Base-by-base conservation (phyloP, 2,113 vertebrate genomes). In the Cavia aperea region DNA sequence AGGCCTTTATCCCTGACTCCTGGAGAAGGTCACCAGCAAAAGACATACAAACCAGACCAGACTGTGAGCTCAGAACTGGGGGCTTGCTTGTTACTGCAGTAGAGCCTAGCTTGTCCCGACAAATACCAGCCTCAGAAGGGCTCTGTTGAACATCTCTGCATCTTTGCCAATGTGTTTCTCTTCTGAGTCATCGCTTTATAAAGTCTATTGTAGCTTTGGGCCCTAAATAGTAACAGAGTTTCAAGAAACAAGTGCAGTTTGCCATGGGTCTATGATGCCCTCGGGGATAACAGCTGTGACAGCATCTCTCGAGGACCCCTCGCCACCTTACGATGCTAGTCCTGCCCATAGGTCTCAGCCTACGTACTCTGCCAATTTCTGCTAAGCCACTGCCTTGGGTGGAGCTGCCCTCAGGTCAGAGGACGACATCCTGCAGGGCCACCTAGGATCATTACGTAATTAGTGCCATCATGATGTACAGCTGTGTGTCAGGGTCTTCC, bases 401-500 rank as follows among this genome's bases (percentile, higher is more conserved):
- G 63, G 70, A 66, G 66, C 84, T 60, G 90, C 90, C 95, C 73
- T 15, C 9, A 0, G 82, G 95, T 92, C 95, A 78, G 75, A 92
- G 43, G 62, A 87, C 14, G 23, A 84, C 83, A 63, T 95, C 88
- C 90, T 86, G 81, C 62, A 81, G 94, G 95, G 56, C 92, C 93
- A 85, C 95, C 94, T 51, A 33, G 81, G 89, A 87, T 79, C 87
- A 95, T 85, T 91, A 63, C 93, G 72, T 89, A 95, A 94, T 95
- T 93, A 94, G 91, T 89, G 91, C 79, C 46, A 51, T 49, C 87
- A 26, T 93, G 92, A 93, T 92, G 81, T 81, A 72, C 91, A 84
- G 93, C 39, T 78, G 33, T 9, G 3, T 29, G 70, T 90, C 82
- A 93, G 84, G 87, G 78, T 95, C 93, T 91, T 91, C 83, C 7